Conservation (phyloP, 2,797 vertebrate species). For the Sebastes kiyomatsui region DNA sequence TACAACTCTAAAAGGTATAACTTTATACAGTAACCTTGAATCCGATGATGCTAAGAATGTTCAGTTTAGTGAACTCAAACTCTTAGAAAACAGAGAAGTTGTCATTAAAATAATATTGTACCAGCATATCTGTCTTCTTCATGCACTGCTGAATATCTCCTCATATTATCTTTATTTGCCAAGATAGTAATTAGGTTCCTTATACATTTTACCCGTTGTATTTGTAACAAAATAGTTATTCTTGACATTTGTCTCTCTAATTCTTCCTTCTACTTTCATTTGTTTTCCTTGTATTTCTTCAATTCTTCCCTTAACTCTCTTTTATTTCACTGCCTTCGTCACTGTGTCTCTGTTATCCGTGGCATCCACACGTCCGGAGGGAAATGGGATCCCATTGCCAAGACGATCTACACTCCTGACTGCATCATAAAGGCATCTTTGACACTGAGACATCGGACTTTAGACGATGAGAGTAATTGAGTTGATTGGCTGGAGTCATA, state of each 20-base stretch:
- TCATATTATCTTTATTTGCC: background rate
- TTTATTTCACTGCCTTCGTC: too few species aligned
- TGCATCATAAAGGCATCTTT: constrained; percentile 32
- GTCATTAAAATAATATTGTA: background rate
- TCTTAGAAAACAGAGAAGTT: background rate
- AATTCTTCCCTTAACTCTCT: too few species aligned
- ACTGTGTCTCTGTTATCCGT: too few species aligned
- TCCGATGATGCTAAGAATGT: background rate
- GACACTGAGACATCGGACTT: constrained; percentile 25
- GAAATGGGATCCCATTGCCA: background rate
- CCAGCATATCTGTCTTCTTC: background rate
- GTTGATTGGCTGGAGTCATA: constrained; percentile 39
- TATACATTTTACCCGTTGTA: background rate
- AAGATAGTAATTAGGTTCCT: too few species aligned
- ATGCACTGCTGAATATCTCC: background rate
- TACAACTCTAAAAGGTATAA: background rate
- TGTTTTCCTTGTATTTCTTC: too few species aligned
- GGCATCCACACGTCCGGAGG: background rate
- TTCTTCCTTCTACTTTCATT: too few species aligned
- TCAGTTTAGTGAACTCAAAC: background rate
- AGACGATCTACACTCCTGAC: background rate
- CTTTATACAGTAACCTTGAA: background rate
- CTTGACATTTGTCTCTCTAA: too few species aligned
- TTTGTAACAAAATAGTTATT: background rate
- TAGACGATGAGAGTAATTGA: constrained; percentile 35